Base-by-base conservation (phyloP, 2,797 vertebrate species). In the Cyprinodon diabolis region DNA sequence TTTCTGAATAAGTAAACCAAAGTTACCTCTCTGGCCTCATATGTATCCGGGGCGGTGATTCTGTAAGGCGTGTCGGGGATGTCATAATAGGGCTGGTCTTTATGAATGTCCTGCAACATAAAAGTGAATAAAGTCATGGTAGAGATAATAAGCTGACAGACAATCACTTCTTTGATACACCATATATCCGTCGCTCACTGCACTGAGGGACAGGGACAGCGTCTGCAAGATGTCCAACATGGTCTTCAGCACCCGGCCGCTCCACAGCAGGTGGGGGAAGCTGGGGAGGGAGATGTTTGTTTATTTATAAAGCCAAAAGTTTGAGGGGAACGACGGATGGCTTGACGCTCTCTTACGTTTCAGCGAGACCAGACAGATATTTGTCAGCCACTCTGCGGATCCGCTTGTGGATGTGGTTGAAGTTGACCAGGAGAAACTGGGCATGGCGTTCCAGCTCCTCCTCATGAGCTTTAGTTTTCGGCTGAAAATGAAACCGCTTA, bases 321-420 rank as follows among this genome's bases (percentile, higher is more conserved):
- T 37, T 52, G 49, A 54, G 49, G 21, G 17, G 25, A 52, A 14
- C 17, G n/a, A 54, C 30, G 4, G 23, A 48, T 37, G 37, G 17
- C 49, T 23, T n/a, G 11, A 40, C 55, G 43, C 9, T 13, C 55
- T 85, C 97, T 94, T 81, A 99, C 98, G 96, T 98, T 87, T 99
- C 98, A 58, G 99, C 98, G 84, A 99, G 93, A 55, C 97, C 96
- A 45, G 98, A 99, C 8, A 99, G 95, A 79, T 99, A 99, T 92
- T 98, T 99, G 91, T 99, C 98, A 0, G 98, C 98, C 73, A 99
- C 98, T 83, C 98, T 95, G 75, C 98, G 95, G 83, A 99, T 99
- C 86, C 98, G 96, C 91, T 99, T 99, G 93, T 99, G 98, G 76
- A 96, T 98, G 87, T 99, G 98, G 88, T 99, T 99, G 86, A 99